Evolutionary conservation across 2,113 vertebrate species (phyloP).

Genomic region (Centropristis striata): DNA sequence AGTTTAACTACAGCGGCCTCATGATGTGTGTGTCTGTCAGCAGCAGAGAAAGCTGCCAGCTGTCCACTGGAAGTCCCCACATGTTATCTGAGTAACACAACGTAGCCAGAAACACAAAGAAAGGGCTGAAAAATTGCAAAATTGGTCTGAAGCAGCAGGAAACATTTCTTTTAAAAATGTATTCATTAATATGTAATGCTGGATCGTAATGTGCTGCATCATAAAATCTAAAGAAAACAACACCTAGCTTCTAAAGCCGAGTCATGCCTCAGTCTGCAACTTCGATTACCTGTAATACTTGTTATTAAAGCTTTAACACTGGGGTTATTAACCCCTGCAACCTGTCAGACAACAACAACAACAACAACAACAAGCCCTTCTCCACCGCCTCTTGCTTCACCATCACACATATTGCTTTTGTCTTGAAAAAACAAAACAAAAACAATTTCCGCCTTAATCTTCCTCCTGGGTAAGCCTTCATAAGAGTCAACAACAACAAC

Average conservation of each 20-base stretch:
- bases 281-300: neutral
- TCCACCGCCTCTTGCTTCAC: neutral
- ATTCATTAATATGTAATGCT: neutral
- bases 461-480: slow-evolving; percentile 52
- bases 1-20: too few relatives aligned
- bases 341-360: neutral
- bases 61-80: too few relatives aligned
- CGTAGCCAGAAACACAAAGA: too few relatives aligned
- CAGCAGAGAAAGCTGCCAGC: too few relatives aligned
- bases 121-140: too few relatives aligned
- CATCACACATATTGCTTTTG: slow-evolving; percentile 7
- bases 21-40: too few relatives aligned
- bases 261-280: neutral
- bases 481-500: slow-evolving; percentile 64
- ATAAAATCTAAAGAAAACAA: neutral
- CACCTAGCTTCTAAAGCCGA: neutral
- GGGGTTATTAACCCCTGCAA: slow-evolving; percentile 31
- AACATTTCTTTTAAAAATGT: too few relatives aligned
- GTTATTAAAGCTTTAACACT: slow-evolving; percentile 15
- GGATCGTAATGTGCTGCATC: too few relatives aligned
- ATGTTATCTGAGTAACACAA: too few relatives aligned
- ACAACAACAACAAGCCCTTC: too few relatives aligned
- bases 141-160: too few relatives aligned
- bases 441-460: slow-evolving; percentile 44
- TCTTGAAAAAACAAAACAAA: slow-evolving; percentile 25